A percentile compares a stretch with the other conserved stretches of the same genome.
phyloP scores from a whole-genome alignment of 2,888 invertebrate species.

The Drosophila buzzatii region DNA sequence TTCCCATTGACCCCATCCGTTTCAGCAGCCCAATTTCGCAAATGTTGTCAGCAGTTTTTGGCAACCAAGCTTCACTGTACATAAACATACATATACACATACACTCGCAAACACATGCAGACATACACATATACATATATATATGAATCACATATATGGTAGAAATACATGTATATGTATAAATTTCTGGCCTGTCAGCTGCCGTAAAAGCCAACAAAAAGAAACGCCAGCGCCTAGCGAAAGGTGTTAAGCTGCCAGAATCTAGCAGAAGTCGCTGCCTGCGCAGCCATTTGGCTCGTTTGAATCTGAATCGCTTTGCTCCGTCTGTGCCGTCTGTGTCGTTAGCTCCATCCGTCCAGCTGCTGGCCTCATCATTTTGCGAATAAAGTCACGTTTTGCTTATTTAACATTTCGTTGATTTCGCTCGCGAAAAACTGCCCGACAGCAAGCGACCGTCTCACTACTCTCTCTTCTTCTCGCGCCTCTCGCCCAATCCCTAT shows the following conservation, averaged over 20 bases:
- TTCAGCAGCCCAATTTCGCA: slow-evolving; percentile 58
- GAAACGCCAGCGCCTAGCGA: slow-evolving; percentile 29
- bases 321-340: not conserved
- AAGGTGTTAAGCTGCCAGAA: slow-evolving; percentile 61
- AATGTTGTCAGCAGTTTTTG: slow-evolving; percentile 78
- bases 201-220: slow-evolving; percentile 63
- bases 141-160: slow-evolving; percentile 32
- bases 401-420: slow-evolving; percentile 81
- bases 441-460: slow-evolving; percentile 27
- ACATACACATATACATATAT: not conserved
- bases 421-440: slow-evolving; percentile 55
- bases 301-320: slow-evolving; percentile 22
- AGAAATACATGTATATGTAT: slow-evolving; percentile 4
- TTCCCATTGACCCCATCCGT: slow-evolving; percentile 6
- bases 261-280: slow-evolving; percentile 17
- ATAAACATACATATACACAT: not conserved
- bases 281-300: slow-evolving; percentile 10
- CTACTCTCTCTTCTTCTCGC: not conserved
- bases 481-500: not conserved
- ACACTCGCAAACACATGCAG: too few species aligned
- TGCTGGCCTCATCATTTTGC: slow-evolving; percentile 68
- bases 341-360: not conserved
- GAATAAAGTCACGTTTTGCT: slow-evolving; percentile 80
- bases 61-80: slow-evolving; percentile 32
- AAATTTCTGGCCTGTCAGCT: slow-evolving; percentile 58